Percentiles rank a stretch among this genome's conserved stretches.
Conservation (phyloP, 1,140 invertebrate genomes). For the Aphaenogaster rudis region DNA sequence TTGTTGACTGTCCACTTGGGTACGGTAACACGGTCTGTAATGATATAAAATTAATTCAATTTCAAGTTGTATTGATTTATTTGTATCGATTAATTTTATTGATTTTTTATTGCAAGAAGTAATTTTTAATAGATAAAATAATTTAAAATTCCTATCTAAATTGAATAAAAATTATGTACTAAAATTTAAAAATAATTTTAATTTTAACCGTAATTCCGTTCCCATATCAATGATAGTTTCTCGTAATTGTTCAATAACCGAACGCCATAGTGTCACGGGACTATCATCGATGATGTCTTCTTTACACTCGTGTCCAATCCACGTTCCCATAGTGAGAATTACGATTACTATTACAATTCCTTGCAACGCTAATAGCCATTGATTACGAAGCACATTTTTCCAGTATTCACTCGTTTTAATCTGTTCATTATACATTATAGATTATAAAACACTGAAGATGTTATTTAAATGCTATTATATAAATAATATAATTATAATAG, state of each 20-base stretch:
- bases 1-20: not conserved
- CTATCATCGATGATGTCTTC: not conserved
- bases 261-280: conserved; percentile 13
- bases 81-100: not conserved
- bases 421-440: not conserved
- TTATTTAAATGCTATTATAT: too few relatives aligned
- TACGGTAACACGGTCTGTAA: conserved; percentile 26
- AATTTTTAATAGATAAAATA: not conserved
- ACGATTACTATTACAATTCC: conserved; percentile 35
- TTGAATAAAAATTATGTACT: not conserved
- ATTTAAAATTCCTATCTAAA: not conserved
- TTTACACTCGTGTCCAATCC: conserved; percentile 12
- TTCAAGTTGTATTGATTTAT: not conserved
- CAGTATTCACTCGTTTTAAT: conserved; percentile 14
- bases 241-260: conserved; percentile 5
- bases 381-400: conserved; percentile 39
- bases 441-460: not conserved
- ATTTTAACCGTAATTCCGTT: conserved; percentile 27
- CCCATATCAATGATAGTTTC: conserved; percentile 3
- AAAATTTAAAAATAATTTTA: not conserved
- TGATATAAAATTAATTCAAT: conserved; percentile 2
- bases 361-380: conserved; percentile 35
- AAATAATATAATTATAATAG: too few relatives aligned
- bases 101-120: not conserved
- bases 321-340: conserved; percentile 33